Evolutionary conservation across 1,140 invertebrate genomes (phyloP).

Genomic region (Achatina immaculata): DNA sequence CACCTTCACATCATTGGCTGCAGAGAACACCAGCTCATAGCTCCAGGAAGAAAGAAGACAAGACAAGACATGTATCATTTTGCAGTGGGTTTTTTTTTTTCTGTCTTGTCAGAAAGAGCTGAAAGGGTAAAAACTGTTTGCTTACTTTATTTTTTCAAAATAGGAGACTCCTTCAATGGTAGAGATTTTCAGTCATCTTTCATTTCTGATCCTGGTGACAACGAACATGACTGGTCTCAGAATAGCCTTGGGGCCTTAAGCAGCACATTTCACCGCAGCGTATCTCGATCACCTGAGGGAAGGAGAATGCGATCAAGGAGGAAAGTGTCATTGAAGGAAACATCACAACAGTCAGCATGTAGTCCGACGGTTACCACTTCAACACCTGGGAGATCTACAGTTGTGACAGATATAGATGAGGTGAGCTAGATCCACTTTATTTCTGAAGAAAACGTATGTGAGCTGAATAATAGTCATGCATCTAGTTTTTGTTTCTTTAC

Average conservation of each 20-base stretch:
- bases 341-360: neutral
- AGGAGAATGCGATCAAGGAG: neutral
- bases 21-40: too few relatives aligned
- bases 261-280: neutral
- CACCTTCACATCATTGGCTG: too few relatives aligned
- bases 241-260: slow-evolving; percentile 16
- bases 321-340: slow-evolving; percentile 12
- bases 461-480: too few relatives aligned
- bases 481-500: too few relatives aligned
- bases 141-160: neutral
- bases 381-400: slow-evolving; percentile 6
- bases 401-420: slow-evolving; percentile 32
- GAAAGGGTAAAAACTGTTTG: too few relatives aligned
- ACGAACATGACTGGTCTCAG: slow-evolving; percentile 23
- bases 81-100: too few relatives aligned
- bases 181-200: neutral
- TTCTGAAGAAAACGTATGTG: neutral
- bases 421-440: neutral
- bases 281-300: slow-evolving; percentile 20
- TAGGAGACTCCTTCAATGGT: neutral
- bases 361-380: neutral
- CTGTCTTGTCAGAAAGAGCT: too few relatives aligned
- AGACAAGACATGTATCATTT: too few relatives aligned
- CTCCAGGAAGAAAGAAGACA: too few relatives aligned
- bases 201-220: slow-evolving; percentile 17